These are phyloP conservation scores for Caracal caracal DNA, from an alignment of 2,113 vertebrate genomes.

Conservation along the genomic window DNA sequence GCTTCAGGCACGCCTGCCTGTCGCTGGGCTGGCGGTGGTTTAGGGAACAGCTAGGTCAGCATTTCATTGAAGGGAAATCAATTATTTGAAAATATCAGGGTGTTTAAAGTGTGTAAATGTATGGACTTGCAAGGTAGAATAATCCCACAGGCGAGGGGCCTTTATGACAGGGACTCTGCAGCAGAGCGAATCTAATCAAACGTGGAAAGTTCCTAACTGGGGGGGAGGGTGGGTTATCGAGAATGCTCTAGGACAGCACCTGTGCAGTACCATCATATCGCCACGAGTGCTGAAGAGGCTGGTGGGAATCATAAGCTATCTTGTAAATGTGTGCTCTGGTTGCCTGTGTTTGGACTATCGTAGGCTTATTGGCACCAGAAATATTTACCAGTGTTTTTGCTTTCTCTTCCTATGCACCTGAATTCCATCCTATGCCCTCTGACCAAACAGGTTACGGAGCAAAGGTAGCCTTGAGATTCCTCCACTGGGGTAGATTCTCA, in stretches of 20 bases:
- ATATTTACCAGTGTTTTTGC: conserved; percentile 44
- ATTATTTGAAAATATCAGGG: conserved; percentile 52
- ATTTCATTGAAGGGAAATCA: conserved; percentile 45
- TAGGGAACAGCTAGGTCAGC: background rate
- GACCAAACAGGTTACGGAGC: background rate
- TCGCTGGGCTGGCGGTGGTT: background rate
- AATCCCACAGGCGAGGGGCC: background rate
- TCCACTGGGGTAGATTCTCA: background rate
- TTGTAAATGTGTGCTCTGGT: background rate
- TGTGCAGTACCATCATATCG: background rate
- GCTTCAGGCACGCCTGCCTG: background rate
- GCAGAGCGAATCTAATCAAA: conserved; percentile 31
- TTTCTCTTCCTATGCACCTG: conserved; percentile 37
- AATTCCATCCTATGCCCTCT: background rate
- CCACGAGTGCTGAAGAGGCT: background rate
- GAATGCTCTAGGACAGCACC: background rate
- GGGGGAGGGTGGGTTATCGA: background rate
- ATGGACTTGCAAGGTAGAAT: background rate
- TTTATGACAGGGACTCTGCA: background rate
- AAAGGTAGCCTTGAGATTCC: background rate
- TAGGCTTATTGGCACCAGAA: conserved; percentile 20
- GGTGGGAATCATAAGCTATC: background rate
- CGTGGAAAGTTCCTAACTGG: background rate
- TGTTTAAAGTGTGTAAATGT: conserved; percentile 10
- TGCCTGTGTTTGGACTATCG: background rate